phyloP scores from a whole-genome alignment of 2,113 vertebrate genomes.

The Tapirus terrestris region DNA sequence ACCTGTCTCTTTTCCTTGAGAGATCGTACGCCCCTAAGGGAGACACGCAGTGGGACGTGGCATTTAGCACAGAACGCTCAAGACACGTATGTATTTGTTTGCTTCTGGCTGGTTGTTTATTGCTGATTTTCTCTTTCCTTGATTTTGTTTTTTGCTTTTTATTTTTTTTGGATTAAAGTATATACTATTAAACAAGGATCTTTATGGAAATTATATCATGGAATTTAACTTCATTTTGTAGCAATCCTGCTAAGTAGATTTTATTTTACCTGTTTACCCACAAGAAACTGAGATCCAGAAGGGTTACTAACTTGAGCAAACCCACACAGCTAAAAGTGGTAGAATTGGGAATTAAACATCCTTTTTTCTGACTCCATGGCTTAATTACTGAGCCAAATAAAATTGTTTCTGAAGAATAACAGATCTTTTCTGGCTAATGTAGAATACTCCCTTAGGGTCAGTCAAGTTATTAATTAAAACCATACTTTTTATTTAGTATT shows the following conservation, averaged over 20 bases:
- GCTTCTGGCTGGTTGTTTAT: neutral
- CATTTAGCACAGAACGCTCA: neutral
- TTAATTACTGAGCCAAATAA: neutral
- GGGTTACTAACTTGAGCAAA: neutral
- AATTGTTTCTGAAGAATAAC: neutral
- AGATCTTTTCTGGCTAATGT: conserved; percentile 32
- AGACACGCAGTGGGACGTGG: accelerated
- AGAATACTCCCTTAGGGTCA: neutral
- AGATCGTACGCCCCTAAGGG: accelerated
- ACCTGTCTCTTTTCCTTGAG: neutral
- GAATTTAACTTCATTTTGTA: neutral
- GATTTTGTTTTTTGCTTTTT: neutral
- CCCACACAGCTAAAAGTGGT: neutral
- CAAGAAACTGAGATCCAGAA: neutral
- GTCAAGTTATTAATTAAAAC: neutral
- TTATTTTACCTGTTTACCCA: neutral
- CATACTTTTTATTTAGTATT: neutral
- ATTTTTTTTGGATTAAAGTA: neutral
- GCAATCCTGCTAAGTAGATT: neutral
- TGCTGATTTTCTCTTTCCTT: neutral
- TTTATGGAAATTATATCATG: neutral
- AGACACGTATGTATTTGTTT: neutral
- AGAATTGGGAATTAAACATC: neutral
- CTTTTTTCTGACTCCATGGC: neutral
- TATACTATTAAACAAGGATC: neutral